Evolutionary conservation across 2,797 vertebrate species (phyloP).

Genomic region (Lophotriccus pileatus): DNA sequence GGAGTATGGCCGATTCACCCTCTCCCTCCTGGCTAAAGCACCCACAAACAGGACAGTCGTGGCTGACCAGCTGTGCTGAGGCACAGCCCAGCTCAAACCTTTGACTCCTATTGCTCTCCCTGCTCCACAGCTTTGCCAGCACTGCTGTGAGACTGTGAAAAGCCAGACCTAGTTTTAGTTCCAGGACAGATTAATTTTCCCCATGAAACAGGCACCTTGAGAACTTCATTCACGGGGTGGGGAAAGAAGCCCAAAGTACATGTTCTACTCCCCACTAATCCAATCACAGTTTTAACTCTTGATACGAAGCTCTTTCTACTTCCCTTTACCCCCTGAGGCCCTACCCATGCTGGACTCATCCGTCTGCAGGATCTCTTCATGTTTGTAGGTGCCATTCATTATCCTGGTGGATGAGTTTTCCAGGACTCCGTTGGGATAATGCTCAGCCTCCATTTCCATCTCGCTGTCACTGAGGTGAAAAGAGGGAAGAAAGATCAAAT

Average conservation of each 20-base stretch:
- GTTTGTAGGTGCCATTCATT: constrained; percentile 97
- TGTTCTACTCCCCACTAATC: background rate
- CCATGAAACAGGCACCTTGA: background rate
- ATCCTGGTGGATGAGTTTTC: constrained; percentile 89
- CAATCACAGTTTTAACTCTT: background rate
- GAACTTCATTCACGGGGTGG: background rate
- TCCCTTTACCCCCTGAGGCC: background rate
- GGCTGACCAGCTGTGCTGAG: background rate
- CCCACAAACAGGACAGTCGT: background rate
- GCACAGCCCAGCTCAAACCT: background rate
- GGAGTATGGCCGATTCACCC: background rate
- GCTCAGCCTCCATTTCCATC: constrained; percentile 96
- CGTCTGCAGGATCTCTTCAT: constrained; percentile 91
- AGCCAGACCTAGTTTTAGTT: background rate
- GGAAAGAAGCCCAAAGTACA: background rate
- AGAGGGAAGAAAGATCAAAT: background rate
- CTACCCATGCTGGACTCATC: constrained; percentile 92
- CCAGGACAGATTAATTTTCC: background rate
- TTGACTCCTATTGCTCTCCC: background rate
- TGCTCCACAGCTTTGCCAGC: background rate
- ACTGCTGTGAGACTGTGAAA: background rate
- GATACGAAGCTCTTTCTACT: background rate
- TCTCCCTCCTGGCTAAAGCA: background rate
- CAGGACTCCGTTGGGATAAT: constrained; percentile 92
- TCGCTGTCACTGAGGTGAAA: constrained; percentile 87